Conservation (phyloP, 1,140 invertebrate species). For the Scylla paramamosain region DNA sequence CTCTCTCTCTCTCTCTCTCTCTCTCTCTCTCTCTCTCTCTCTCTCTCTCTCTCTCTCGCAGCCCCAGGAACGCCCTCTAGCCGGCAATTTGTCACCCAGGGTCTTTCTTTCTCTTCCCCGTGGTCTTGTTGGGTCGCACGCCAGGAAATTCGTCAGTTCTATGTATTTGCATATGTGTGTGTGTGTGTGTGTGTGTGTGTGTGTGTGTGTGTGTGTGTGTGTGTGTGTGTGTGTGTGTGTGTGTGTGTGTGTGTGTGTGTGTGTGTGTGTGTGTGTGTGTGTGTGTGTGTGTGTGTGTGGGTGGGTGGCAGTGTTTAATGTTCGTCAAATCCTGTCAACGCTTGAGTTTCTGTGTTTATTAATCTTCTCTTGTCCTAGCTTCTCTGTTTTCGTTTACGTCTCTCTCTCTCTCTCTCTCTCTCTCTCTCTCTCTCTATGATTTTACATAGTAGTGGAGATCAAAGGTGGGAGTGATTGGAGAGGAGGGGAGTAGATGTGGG, state of each 20-base stretch:
- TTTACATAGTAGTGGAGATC: background rate
- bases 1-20: background rate
- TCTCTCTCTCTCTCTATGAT: background rate
- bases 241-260: background rate
- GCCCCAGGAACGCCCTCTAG: background rate
- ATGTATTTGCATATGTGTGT: background rate
- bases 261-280: background rate
- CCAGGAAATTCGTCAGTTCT: background rate
- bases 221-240: background rate
- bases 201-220: background rate
- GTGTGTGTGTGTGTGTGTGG: background rate
- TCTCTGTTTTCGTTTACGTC: background rate
- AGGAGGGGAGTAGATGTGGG: background rate
- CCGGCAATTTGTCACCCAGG: background rate
- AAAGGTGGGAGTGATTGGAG: no score
- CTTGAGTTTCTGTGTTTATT: background rate
- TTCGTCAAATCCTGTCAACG: background rate
- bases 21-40: conserved; percentile 12
- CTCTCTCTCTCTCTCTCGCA: conserved; percentile 37
- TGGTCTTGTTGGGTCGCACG: background rate
- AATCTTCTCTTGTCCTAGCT: background rate
- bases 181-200: conserved; percentile 3
- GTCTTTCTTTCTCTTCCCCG: background rate
- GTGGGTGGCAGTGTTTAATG: background rate
- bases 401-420: background rate